phyloP scores from a whole-genome alignment of 2,113 vertebrate genomes.

The Lipotes vexillifer region DNA sequence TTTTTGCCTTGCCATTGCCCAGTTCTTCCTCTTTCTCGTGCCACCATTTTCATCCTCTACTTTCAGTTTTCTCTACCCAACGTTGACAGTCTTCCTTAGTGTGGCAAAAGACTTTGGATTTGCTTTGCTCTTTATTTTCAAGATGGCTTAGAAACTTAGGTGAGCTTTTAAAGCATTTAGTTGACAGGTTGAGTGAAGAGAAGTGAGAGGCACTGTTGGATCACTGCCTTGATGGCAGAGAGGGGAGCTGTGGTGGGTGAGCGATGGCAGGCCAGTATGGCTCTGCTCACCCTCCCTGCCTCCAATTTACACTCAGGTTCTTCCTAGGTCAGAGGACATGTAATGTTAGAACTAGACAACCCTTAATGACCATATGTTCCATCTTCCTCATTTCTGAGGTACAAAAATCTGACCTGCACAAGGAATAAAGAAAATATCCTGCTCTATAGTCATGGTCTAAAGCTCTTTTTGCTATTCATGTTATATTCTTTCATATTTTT shows the following conservation, averaged over 20 bases:
- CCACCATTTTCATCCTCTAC: neutral
- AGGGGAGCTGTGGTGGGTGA: neutral
- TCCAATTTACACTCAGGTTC: neutral
- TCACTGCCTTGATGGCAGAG: neutral
- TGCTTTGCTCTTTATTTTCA: constrained; percentile 2
- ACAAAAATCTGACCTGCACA: neutral
- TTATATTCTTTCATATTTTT: neutral
- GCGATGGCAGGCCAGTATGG: neutral
- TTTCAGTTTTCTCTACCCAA: neutral
- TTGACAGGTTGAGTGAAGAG: neutral
- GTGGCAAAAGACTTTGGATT: neutral
- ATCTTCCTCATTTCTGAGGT: neutral
- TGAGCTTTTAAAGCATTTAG: neutral
- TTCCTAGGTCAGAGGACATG: neutral
- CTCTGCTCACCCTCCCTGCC: neutral
- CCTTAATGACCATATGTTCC: neutral
- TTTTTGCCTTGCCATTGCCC: neutral
- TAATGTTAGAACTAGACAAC: neutral
- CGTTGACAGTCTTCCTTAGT: neutral
- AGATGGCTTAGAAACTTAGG: neutral
- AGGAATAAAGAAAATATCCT: neutral
- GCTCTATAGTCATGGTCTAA: neutral
- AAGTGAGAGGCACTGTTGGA: neutral
- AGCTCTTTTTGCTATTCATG: neutral
- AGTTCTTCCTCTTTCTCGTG: neutral